Base-by-base conservation (phyloP, 2,113 vertebrate species). In the Myotis yumanensis region DNA sequence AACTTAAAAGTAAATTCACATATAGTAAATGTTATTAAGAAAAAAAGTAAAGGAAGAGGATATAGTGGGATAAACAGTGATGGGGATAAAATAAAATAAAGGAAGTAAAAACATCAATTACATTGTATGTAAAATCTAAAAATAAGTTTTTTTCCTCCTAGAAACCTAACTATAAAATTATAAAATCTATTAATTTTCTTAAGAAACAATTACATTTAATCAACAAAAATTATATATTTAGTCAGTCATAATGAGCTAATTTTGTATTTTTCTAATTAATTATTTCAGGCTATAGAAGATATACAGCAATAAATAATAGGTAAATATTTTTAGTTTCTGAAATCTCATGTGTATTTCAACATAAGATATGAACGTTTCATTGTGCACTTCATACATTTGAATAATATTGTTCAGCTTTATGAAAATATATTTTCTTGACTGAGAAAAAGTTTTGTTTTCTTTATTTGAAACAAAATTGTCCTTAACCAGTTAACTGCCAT, bases 281-380 rank as follows among this genome's bases (percentile, higher is more conserved):
- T 81, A 51, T 59, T 81, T 15, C 3, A 80, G 10, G 8, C 46
- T 57, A 86, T 52, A 46, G 35, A 46, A 57, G 5, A 80, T 80
- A 73, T 76, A 86, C 10, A 51, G 46, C 43, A 59, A 93, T 76
- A 35, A 35, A 54, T 79, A 57, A 43, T 72, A 43, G 9, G 16
- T 59, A 95, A 71, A 72, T 59, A n/a, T 37, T 81, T 86, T 71
- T 46, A 51, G 2, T 82, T 94, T 84, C 28, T 76, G 17, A 93
- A 93, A 91, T 71, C 12, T 16, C 28, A 59, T 43, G 30, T 85
- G 32, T 82, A 95, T 77, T 77, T 93, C 59, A 91, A 25, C 3
- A 30, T 57, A 81, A 46, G 28, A 83, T 16, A 43, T 76, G 5
- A 71, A 30, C 71, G 25, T 35, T 79, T 75, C 62, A n/a, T 72